These are phyloP conservation scores for Phainopepla nitens DNA, from an alignment of 2,113 vertebrate species.

Conservation along the genomic window DNA sequence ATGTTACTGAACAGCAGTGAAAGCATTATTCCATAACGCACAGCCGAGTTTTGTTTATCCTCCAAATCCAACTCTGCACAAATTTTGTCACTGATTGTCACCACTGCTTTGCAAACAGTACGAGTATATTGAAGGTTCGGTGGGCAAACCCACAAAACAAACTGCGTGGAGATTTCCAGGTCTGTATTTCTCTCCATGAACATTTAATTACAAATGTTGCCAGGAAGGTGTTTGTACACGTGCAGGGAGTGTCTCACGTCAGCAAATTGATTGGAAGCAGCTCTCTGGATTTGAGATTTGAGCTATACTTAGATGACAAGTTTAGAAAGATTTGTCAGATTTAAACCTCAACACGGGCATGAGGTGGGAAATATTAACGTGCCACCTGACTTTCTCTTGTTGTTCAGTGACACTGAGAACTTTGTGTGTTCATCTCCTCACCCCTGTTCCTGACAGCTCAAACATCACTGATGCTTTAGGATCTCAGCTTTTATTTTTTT, in stretches of 20 bases:
- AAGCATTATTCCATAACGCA: background rate
- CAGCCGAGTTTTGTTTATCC: background rate
- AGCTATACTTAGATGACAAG: background rate
- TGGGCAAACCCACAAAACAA: background rate
- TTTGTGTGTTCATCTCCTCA: background rate
- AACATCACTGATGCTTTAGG: background rate
- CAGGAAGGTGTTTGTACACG: background rate
- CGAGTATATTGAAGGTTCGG: background rate
- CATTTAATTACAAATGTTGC: conserved; percentile 43
- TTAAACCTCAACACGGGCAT: background rate
- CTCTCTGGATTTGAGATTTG: background rate
- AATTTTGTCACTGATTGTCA: background rate
- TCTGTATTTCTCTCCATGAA: background rate
- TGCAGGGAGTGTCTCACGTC: background rate
- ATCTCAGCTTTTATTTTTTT: background rate
- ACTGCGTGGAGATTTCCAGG: background rate
- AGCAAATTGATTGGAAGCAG: background rate
- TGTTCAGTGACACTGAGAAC: background rate
- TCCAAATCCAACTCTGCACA: background rate
- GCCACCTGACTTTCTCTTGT: background rate
- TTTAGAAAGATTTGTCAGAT: background rate
- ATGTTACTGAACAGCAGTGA: background rate
- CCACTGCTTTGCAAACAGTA: background rate
- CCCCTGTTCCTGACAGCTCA: too few relatives aligned
- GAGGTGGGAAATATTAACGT: background rate